Base-by-base conservation (phyloP, 2,113 vertebrate genomes). In the Alaudala cheleensis region DNA sequence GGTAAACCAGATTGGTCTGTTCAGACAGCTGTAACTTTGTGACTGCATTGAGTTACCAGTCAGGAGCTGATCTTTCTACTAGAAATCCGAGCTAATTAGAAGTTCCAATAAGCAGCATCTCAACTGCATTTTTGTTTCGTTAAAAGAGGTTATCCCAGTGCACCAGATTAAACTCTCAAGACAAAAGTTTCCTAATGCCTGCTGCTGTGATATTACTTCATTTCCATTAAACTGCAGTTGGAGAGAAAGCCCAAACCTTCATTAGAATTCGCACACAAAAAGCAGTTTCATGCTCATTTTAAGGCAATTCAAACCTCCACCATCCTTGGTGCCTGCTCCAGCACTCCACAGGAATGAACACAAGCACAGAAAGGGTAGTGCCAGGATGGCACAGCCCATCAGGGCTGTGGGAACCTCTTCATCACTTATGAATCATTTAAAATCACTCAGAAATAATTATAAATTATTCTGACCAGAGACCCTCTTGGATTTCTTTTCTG, bases 1-100 rank as follows among this genome's bases (percentile, higher is more conserved):
- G 20, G 28, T 37, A 77, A 86, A 69, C n/a, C 64, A 25, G 11
- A 0, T 0, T 1, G 2, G 10, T 57, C 42, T 47, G 3, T 11
- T 23, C 45, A 17, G 67, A 31, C 4, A 17, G 22, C 2, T 42
- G 5, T 40, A 66, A 70, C 5, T 24, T 31, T 21, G 34, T 49
- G 7, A 49, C 31, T 10, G 1, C 14, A 12, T 16, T 19, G 19
- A 85, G 44, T 83, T 40, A 61, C 25, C 12, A 13, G 25, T 33
- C 31, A 19, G 42, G 25, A 1, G 1, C 44, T 72, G 74, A 61
- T 40, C 22, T 60, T 79, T n/a, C 81, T 24, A 22, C 11, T 37
- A 88, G 81, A 83, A 91, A 87, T 22, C 18, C 51, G 13, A 62
- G 31, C 18, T 22, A 15, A 47, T 56, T 12, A 47, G 9, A n/a